Base-by-base conservation (phyloP, 2,113 vertebrate species). In the Phyllostomus hastatus region DNA sequence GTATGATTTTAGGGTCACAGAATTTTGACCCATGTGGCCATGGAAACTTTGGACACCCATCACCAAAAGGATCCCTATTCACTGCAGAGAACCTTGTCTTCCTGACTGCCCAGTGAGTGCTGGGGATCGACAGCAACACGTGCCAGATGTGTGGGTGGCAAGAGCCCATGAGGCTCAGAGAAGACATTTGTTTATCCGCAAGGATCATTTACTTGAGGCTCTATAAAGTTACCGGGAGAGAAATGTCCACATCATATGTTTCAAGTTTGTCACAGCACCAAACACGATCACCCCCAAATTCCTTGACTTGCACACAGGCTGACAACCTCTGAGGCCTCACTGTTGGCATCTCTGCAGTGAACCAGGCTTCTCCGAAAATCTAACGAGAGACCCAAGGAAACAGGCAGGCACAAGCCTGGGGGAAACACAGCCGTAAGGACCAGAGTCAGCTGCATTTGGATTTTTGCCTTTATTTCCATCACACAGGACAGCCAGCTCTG, bases 401-500 rank as follows among this genome's bases (percentile, higher is more conserved):
- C 82, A 92, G 46, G 31, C 67, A 31, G 80, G 5, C 3, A 81
- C 80, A 59, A 46, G 95, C 88, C 82, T 70, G 11, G 67, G 22
- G 82, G 64, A 61, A 95, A 92, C 84, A 96, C 59, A 90, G 92
- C 97, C 91, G 78, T 86, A 78, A 94, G 94, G 95, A 96, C 91
- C 92, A 96, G 54, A 0, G 88, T 89, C 95, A 94, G 95, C n/a
- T 69, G 96, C 96, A 54, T 95, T 97, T 97, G 98, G 98, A 97
- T 93, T 98, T 98, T 98, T 95, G 97, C 97, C 97, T 97, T 95
- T 88, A 90, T 94, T 97, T 97, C 92, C 93, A 95, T 97, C 96
- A 72, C 94, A 95, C 85, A 91, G 94, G 98, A 98, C 92, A 97
- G 98, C 96, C 97, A 81, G 81, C 64, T 35, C 92, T 94, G 96